phyloP scores from a whole-genome alignment of 2,113 vertebrate genomes.

The Sylvilagus bachmani region DNA sequence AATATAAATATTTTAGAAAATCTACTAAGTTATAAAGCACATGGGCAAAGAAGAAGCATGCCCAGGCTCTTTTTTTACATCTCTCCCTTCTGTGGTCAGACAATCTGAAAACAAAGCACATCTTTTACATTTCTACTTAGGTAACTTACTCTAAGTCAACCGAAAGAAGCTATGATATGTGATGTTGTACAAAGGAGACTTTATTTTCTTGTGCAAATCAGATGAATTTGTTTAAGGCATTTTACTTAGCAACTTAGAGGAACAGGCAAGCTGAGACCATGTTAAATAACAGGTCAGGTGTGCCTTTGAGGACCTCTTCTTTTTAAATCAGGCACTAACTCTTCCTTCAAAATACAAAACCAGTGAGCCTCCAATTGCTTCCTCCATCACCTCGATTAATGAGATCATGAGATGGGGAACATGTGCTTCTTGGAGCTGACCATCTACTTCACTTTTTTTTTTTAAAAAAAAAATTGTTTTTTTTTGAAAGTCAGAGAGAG shows the following conservation, averaged over 20 bases:
- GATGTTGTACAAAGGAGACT: neutral
- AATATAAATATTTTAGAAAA: constrained; percentile 28
- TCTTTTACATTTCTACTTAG: neutral
- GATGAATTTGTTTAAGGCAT: neutral
- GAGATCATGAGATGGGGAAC: neutral
- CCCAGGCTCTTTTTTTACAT: neutral
- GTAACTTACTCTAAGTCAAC: neutral
- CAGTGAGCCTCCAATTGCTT: neutral
- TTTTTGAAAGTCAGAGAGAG: too few relatives aligned
- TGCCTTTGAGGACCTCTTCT: neutral
- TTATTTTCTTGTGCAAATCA: neutral
- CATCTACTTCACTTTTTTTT: too few relatives aligned
- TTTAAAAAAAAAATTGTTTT: too few relatives aligned
- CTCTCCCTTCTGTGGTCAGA: neutral
- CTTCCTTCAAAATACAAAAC: neutral
- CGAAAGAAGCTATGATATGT: neutral
- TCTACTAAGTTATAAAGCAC: constrained; percentile 35
- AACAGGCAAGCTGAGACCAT: neutral
- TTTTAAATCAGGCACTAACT: neutral
- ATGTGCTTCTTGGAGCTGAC: neutral
- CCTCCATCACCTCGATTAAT: neutral
- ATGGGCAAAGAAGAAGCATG: neutral
- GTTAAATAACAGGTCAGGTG: neutral
- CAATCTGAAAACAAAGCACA: neutral
- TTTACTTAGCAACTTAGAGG: neutral